A percentile compares a stretch with the other conserved stretches of the same genome.
phyloP scores from a whole-genome alignment of 2,797 vertebrate genomes.

The Pangasius krempfi region DNA sequence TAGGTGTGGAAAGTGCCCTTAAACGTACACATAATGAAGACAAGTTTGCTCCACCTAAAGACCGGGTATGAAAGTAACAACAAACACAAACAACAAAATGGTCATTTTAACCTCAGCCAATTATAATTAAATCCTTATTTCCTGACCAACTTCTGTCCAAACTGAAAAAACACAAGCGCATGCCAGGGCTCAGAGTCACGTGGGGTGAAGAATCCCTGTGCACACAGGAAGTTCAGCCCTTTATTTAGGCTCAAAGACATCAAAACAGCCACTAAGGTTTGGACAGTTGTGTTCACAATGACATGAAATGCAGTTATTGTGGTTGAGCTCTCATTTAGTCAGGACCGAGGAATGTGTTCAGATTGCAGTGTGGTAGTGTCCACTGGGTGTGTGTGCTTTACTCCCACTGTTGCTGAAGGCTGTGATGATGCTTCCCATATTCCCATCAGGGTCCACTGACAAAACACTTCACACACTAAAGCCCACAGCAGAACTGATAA shows the following conservation, averaged over 20 bases:
- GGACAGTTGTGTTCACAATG: slow-evolving; percentile 41
- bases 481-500: background rate
- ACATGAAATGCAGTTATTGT: slow-evolving; percentile 43
- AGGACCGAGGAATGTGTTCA: slow-evolving; percentile 40
- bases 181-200: background rate
- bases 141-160: background rate
- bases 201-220: background rate
- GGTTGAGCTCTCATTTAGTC: slow-evolving; percentile 20
- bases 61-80: background rate
- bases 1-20: slow-evolving; percentile 1
- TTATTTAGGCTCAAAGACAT: slow-evolving; percentile 33
- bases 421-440: slow-evolving; percentile 37
- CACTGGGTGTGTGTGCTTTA: slow-evolving; percentile 34
- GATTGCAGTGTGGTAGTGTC: slow-evolving; percentile 25
- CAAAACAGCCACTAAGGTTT: slow-evolving; percentile 47
- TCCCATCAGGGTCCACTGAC: background rate
- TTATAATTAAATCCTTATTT: background rate
- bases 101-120: background rate
- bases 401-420: slow-evolving; percentile 41
- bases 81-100: background rate
- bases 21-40: background rate
- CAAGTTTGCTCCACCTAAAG: slow-evolving; percentile 12
- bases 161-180: background rate
- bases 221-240: slow-evolving; percentile 9
- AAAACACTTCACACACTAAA: background rate